Conservation (phyloP, 2,113 vertebrate genomes). For the Chaenocephalus aceratus region DNA sequence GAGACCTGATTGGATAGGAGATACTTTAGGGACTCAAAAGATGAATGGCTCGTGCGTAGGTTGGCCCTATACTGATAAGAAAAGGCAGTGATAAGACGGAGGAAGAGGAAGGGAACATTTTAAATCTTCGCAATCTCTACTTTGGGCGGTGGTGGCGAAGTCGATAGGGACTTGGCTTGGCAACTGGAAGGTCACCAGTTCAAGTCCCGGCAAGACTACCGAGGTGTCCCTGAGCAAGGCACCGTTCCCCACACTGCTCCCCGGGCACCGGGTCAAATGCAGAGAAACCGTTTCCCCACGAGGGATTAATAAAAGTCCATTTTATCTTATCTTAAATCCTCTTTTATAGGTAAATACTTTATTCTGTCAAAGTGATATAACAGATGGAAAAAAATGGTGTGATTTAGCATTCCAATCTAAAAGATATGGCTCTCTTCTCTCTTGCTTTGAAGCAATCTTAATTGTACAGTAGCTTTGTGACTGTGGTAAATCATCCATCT, state of each 20-base stretch:
- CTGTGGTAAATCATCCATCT: constrained; percentile 12
- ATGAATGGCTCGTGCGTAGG: no score
- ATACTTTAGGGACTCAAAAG: constrained; percentile 50
- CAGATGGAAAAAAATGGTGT: constrained; percentile 37
- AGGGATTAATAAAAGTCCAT: no score
- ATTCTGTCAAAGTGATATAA: constrained; percentile 40
- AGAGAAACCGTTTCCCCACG: no score
- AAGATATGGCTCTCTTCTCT: background rate
- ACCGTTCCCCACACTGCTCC: no score
- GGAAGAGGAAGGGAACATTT: background rate
- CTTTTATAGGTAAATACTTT: constrained; percentile 22
- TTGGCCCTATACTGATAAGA: constrained; percentile 43
- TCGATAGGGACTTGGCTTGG: no score
- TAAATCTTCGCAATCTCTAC: background rate
- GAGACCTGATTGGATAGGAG: constrained; percentile 43
- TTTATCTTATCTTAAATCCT: no score
- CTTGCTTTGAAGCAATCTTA: constrained; percentile 35
- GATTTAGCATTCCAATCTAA: constrained; percentile 46
- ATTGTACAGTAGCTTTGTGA: constrained; percentile 20
- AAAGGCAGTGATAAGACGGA: constrained; percentile 33
- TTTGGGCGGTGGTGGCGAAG: no score
- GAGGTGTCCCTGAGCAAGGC: no score
- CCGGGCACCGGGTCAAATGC: no score
- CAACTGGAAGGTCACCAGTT: no score
- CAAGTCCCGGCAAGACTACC: no score